Evolutionary conservation across 2,113 vertebrate genomes (phyloP).

Genomic region (Mungos mungo): DNA sequence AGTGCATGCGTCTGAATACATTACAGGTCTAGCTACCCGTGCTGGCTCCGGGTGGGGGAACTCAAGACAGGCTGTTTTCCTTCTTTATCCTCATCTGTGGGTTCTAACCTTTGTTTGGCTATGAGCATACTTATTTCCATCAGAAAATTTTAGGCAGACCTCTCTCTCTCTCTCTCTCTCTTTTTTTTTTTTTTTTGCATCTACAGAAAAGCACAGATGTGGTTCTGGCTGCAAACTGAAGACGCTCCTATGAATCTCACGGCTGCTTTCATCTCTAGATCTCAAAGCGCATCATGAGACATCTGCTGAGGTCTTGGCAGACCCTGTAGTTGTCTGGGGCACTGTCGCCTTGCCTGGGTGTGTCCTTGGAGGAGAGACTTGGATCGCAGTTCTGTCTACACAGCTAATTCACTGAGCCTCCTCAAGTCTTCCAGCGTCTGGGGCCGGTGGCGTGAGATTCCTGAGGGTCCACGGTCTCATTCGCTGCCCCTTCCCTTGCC

Average conservation of each 20-base stretch:
- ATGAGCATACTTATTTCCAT: background rate
- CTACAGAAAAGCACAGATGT: background rate
- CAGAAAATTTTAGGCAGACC: background rate
- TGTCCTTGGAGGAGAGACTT: background rate
- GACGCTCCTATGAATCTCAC: background rate
- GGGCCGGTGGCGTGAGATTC: background rate
- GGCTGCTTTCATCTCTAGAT: background rate
- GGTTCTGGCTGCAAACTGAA: background rate
- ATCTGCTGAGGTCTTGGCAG: background rate
- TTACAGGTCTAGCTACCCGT: background rate
- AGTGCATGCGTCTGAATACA: slow-evolving; percentile 13
- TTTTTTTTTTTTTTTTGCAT: background rate
- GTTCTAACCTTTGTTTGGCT: background rate
- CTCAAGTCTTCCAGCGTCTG: background rate
- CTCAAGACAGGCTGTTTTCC: background rate
- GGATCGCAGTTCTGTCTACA: background rate
- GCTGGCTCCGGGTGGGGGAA: background rate
- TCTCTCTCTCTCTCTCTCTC: too few relatives aligned
- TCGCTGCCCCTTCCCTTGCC: background rate
- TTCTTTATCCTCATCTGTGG: background rate
- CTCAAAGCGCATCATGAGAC: background rate
- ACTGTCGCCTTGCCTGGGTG: background rate
- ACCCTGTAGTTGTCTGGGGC: background rate
- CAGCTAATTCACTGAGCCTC: fast-evolving
- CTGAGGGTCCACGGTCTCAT: background rate